Evolutionary conservation across 2,797 vertebrate species (phyloP).

Genomic region (Cyclopterus lumpus): DNA sequence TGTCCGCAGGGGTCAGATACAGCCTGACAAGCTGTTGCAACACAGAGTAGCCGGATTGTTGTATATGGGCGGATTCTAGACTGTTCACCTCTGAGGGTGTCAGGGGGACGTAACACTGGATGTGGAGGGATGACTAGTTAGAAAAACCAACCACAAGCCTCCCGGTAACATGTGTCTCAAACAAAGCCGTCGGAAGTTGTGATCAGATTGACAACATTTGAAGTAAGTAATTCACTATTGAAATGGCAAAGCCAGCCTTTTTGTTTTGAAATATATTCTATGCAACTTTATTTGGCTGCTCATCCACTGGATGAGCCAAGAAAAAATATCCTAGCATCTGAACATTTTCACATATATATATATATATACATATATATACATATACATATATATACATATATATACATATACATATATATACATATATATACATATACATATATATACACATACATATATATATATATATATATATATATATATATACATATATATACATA

Average conservation of each 20-base stretch:
- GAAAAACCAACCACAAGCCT: constrained; percentile 38
- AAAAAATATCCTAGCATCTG: background rate
- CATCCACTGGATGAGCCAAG: background rate
- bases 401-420: too few species aligned
- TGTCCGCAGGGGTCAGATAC: constrained; percentile 46
- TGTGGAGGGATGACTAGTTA: constrained; percentile 3
- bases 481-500: too few species aligned
- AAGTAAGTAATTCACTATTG: background rate
- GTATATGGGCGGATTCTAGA: constrained; percentile 25
- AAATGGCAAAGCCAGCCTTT: constrained; percentile 1
- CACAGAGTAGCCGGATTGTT: constrained; percentile 37
- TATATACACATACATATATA: too few species aligned
- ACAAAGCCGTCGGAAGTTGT: constrained; percentile 2
- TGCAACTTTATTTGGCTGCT: background rate
- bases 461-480: too few species aligned
- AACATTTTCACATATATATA: background rate
- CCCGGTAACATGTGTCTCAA: background rate
- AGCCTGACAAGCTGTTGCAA: constrained; percentile 14
- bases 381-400: too few species aligned
- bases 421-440: too few species aligned
- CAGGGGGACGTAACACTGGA: constrained; percentile 18
- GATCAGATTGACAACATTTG: constrained; percentile 3
- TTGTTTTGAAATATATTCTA: constrained; percentile 15
- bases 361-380: too few species aligned
- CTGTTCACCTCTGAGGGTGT: constrained; percentile 30